Percentiles rank a stretch among this genome's conserved stretches.
Conservation (phyloP, 2,113 vertebrate genomes). For the Pandion haliaetus region DNA sequence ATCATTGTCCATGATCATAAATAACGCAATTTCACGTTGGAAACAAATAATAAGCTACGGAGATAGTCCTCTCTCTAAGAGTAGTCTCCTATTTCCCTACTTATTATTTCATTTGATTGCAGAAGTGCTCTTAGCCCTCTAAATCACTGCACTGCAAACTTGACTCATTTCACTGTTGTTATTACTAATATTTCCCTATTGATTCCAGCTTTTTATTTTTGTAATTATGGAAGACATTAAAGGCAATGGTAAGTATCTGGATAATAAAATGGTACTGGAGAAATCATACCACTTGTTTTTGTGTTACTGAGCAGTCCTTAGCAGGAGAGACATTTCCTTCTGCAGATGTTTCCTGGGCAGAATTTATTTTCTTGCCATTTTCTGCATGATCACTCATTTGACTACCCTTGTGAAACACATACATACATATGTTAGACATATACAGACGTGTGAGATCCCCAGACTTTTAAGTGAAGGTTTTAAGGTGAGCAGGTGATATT, state of each 20-base stretch:
- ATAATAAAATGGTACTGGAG: background rate
- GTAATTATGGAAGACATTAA: background rate
- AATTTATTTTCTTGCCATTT: background rate
- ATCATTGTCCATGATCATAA: background rate
- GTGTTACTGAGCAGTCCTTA: background rate
- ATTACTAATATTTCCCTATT: background rate
- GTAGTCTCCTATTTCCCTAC: background rate
- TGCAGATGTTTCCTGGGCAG: background rate
- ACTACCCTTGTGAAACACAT: background rate
- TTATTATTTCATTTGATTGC: background rate
- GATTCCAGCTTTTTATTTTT: background rate
- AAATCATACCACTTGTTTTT: constrained; percentile 66
- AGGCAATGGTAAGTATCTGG: background rate
- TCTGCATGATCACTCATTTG: constrained; percentile 40
- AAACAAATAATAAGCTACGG: background rate
- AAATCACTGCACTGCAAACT: background rate
- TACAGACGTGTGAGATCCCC: background rate
- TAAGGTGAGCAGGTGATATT: background rate
- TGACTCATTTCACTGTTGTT: background rate
- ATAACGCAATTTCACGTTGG: background rate
- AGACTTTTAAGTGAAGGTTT: background rate
- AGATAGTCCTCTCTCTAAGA: background rate
- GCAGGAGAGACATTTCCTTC: background rate
- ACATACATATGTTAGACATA: background rate
- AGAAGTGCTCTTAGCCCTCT: background rate